Evolutionary conservation across 2,113 vertebrate species (phyloP).

Genomic region (Gallinago paraguaiae): DNA sequence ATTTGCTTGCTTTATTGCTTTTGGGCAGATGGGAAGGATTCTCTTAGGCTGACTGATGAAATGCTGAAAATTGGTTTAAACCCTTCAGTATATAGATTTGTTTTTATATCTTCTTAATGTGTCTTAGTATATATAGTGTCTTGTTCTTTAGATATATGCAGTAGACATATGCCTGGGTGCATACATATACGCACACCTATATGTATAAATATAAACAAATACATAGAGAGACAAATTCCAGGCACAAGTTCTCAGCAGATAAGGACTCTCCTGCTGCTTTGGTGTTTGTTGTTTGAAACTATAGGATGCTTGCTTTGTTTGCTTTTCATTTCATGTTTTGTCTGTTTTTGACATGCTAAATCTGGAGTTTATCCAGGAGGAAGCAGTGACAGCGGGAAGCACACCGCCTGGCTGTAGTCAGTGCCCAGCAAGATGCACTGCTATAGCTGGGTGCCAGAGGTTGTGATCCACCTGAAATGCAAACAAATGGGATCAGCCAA

Average conservation of each 20-base stretch:
- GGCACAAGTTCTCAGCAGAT: not conserved
- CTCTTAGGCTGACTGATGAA: not conserved
- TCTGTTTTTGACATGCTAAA: not conserved
- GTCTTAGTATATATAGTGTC: not conserved
- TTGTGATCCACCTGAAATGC: not conserved
- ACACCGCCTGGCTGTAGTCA: rapidly evolving
- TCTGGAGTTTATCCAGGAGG: not conserved
- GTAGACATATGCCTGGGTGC: not conserved
- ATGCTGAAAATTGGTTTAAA: conserved; percentile 23
- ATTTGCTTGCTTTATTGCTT: conserved; percentile 31
- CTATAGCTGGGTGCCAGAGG: not conserved
- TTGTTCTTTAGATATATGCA: not conserved
- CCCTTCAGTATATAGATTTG: not conserved
- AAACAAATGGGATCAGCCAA: not conserved
- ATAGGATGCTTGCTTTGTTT: not conserved
- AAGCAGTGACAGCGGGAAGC: not conserved
- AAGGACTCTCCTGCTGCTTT: not conserved
- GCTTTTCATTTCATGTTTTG: not conserved
- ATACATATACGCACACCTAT: not conserved
- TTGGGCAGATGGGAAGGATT: not conserved
- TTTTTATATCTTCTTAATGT: not conserved
- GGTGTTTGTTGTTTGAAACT: not conserved
- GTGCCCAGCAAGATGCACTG: not conserved
- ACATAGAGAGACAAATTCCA: not conserved
- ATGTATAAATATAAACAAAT: not conserved